These are phyloP conservation scores for Branchinecta sandiegonensis DNA, from an alignment of 2,888 invertebrate species.

Conservation along the genomic window DNA sequence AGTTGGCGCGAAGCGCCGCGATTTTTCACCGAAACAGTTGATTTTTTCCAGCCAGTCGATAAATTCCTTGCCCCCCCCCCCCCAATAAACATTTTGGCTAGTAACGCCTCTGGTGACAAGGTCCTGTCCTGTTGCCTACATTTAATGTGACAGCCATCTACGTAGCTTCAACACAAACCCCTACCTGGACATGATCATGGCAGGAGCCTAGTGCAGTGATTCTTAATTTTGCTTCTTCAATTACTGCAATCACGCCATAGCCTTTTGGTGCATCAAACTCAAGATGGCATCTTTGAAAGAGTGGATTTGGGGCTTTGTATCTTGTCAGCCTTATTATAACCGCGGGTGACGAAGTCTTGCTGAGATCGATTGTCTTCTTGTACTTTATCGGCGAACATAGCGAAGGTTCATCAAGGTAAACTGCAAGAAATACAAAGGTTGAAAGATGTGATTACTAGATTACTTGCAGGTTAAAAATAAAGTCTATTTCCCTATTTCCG, in stretches of 20 bases:
- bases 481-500: no score
- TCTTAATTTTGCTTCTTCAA: slow-evolving; percentile 22
- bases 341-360: background rate
- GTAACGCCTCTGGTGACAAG: no score
- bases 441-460: background rate
- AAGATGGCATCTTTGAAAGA: slow-evolving; percentile 20
- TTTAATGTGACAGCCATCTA: no score
- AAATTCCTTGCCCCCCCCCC: no score
- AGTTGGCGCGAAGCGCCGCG: no score
- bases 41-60: no score
- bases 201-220: slow-evolving; percentile 19
- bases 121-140: no score
- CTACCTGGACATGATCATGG: slow-evolving; percentile 21
- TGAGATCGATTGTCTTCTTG: slow-evolving; percentile 21
- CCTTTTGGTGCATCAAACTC: slow-evolving; percentile 23
- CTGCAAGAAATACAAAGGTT: background rate
- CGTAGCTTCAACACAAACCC: background rate
- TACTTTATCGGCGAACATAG: slow-evolving; percentile 18
- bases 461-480: no score
- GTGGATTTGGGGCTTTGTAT: slow-evolving; percentile 12
- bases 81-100: no score
- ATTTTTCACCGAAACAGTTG: no score
- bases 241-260: slow-evolving; percentile 21
- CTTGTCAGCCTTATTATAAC: slow-evolving; percentile 21
- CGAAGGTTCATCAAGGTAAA: slow-evolving; percentile 21